A percentile compares a stretch with the other conserved stretches of the same genome.
Evolutionary conservation across 2,888 invertebrate species (phyloP).

Genomic region (Parasteatoda lunata): DNA sequence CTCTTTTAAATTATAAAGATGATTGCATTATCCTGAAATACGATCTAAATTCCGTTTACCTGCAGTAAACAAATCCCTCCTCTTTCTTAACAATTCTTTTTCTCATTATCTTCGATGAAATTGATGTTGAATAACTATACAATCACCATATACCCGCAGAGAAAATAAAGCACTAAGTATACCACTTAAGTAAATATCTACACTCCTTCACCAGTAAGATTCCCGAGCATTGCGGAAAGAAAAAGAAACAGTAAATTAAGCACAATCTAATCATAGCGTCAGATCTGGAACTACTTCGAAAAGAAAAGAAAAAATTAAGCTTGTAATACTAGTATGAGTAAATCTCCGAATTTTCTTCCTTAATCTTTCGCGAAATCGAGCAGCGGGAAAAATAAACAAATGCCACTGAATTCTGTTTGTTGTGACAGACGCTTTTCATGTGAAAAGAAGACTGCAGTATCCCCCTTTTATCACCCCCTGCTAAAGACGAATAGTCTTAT

Average conservation of each 20-base stretch:
- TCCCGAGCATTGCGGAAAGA: conserved; percentile 1
- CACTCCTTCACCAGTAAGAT: conserved; percentile 5
- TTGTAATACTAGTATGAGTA: conserved; percentile 38
- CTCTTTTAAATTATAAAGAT: too few species aligned
- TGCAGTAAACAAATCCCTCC: too few species aligned
- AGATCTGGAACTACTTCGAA: conserved; percentile 16
- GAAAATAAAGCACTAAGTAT: conserved; percentile 29
- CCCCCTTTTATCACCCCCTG: background rate
- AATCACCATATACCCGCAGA: background rate
- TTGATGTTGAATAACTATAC: conserved; percentile 22
- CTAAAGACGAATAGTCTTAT: conserved; percentile 25
- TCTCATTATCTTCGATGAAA: conserved; percentile 17
- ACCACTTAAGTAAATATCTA: conserved; percentile 36
- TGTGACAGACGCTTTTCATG: conserved; percentile 15
- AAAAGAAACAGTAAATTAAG: conserved; percentile 41
- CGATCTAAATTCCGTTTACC: too few species aligned
- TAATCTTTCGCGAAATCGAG: conserved; percentile 37
- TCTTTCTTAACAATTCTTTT: background rate
- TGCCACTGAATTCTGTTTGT: conserved; percentile 12
- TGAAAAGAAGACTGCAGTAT: conserved; percentile 7
- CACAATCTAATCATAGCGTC: conserved; percentile 48
- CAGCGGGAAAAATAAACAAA: conserved; percentile 31
- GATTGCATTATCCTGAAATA: too few species aligned
- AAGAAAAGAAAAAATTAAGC: background rate
- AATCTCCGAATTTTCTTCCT: conserved; percentile 38